Base-by-base conservation (phyloP, 2,113 vertebrate genomes). In the Recurvirostra avosetta region DNA sequence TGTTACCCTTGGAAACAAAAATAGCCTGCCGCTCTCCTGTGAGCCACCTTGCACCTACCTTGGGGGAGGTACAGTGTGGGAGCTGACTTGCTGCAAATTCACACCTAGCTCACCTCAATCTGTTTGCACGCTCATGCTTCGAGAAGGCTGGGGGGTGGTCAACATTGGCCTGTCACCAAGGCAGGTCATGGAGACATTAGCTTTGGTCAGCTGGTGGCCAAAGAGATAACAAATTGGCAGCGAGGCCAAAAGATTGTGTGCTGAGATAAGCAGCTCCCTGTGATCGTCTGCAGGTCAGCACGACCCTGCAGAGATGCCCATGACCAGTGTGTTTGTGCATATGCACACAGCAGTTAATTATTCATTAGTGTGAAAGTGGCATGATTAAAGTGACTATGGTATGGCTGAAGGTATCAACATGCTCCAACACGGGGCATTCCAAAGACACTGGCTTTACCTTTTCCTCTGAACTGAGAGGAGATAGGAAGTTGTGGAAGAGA, bases 221-320 rank as follows among this genome's bases (percentile, higher is more conserved):
- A 72, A 77, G 79, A 89, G 95, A 97, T 95, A 97, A 96, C 41
- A 75, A 73, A 82, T 17, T 8, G 21, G 18, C 29, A 77, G 50
- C 3, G 6, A 62, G n/a, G 81, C 88, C 83, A 78, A 95, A 72
- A 92, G 77, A 63, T 45, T 78, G 66, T 30, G 43, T 76, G 91
- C 76, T 95, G 91, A 97, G 65, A 66, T 95, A 96, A 96, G 71
- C 82, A 59, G 76, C 47, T 82, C 55, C 49, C 55, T 13, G 15
- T 49, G 63, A 80, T 77, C 85, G 74, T 8, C 71, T 80, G 83
- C 56, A 65, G 97, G 97, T 97, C 97, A 96, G n/a, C 72, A 47
- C 2, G 22, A 97, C 95, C 94, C 66, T 59, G 63, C 86, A 87
- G 90, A 88, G 79, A 73, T 87, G 38, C 79, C 71, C 25, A 17